Base-by-base conservation (phyloP, 1,140 invertebrate genomes). In the Pogonus chalceus region DNA sequence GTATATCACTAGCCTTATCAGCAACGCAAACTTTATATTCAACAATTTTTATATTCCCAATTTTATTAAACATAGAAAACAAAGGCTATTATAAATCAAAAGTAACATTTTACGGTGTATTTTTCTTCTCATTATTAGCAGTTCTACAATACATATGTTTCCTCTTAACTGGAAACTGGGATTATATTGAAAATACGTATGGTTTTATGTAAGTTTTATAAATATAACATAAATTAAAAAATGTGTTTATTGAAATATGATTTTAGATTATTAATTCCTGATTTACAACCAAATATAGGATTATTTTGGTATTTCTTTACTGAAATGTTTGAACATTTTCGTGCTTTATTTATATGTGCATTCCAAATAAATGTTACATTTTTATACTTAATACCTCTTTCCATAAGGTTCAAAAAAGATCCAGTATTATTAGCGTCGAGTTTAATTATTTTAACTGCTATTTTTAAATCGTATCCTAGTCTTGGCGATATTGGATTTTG, bases 231-330 rank as follows among this genome's bases (percentile, higher is more conserved):
- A 35, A 35, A 49, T 10, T 47, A 16, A 55, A 20, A 59, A 16
- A 46, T 56, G 21, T 20, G 35, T 23, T 49, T 61, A 7, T 53
- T 62, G 49, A 53, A 52, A 18, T 48, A 62, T 54, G 59, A 59
- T 54, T 55, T 58, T 56, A 59, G 60, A 60, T 61, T 58, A 53
- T 76, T 76, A 55, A 72, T 96, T 20, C 90, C 91, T 20, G 95
- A 99, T 74, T 74, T 98, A 46, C 88, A 91, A 59, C 96, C 96
- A 20, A 99, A 98, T 67, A 90, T 97, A 64, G 96, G 96, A 2
- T 73, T 99, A 0, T 99, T 97, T 70, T 99, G 96, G 96, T 99
- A 99, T 69, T 99, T 99, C 70, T 99, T 99, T 66, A 97, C 93
- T 0, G 96, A 99, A 77, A 96, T 99, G 91, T 99, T 99, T 79